Base-by-base conservation (phyloP, 2,797 vertebrate species). In the Gorsachius magnificus region DNA sequence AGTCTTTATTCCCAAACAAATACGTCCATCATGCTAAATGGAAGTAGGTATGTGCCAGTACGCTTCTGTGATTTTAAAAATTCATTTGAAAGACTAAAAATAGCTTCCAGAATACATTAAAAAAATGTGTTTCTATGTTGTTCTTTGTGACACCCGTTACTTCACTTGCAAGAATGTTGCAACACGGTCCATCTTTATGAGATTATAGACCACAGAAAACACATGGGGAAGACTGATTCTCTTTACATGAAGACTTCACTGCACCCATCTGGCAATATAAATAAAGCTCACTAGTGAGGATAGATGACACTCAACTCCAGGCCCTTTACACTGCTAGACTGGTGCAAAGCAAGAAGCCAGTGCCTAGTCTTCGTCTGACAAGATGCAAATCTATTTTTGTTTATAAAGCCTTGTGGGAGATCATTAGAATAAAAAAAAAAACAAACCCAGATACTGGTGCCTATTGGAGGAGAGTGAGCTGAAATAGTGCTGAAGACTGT, bases 181-280 rank as follows among this genome's bases (percentile, higher is more conserved):
- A 94, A 95, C 69, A 79, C 92, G 3, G 43, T 88, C 87, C 95
- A 92, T 96, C 93, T 93, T 97, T 79, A 86, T 86, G 84, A 87
- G 72, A 94, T 91, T 96, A 79, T 9, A 96, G 70, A 91, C 84
- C 79, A 56, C 65, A 89, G 76, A 92, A 94, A 94, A 92, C 90
- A 96, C 82, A 90, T 78, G 84, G 72, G 69, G 26, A 92, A 78
- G 87, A 69, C 76, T 76, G 79, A 87, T 89, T 88, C 74, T 84
- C 94, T 72, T 90, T 81, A 46, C 72, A 50, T 16, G 87, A 94
- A 92, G 90, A 76, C 72, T 91, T 95, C 79, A 91, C 89, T 92
- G 66, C 79, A 94, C 76, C 93, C 94, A 95, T 95, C 92, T 95
- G 92, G 93, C 91, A 93, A 89, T 69, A 96, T 81, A 96, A 97